Percentiles rank a stretch among this genome's conserved stretches.
Evolutionary conservation across 1,140 invertebrate species (phyloP).

Genomic region (Papilio aristodemus): DNA sequence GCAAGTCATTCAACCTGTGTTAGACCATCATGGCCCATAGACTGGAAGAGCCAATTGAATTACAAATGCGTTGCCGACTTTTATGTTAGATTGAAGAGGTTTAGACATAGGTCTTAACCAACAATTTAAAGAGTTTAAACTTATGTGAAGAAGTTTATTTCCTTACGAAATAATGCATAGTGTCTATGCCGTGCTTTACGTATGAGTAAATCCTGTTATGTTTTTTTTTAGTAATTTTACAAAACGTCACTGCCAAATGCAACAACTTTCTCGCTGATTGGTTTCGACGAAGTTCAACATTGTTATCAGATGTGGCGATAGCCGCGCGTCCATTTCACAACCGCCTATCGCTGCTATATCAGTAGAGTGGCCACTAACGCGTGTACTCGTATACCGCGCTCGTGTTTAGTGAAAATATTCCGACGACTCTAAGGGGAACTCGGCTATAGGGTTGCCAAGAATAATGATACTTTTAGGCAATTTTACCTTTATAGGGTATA

Average conservation of each 20-base stretch:
- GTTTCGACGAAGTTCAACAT: slow-evolving; percentile 14
- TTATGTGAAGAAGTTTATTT: too few relatives aligned
- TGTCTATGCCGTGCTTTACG: background rate
- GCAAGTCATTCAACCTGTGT: too few relatives aligned
- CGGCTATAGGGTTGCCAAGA: slow-evolving; percentile 6
- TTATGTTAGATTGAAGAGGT: too few relatives aligned
- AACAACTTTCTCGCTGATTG: slow-evolving; percentile 5
- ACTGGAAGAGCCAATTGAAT: too few relatives aligned
- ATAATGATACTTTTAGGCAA: background rate
- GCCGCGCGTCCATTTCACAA: slow-evolving; percentile 4
- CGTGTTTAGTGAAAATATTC: slow-evolving; percentile 26
- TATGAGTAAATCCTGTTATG: background rate
- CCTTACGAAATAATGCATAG: too few relatives aligned
- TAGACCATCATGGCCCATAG: too few relatives aligned
- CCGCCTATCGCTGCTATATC: background rate
- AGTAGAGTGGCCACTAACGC: too few relatives aligned
- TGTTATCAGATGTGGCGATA: slow-evolving; percentile 28
- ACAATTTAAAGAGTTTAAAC: too few relatives aligned
- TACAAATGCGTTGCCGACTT: too few relatives aligned
- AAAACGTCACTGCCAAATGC: slow-evolving; percentile 3
- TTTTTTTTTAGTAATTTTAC: background rate
- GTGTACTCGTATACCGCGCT: background rate
- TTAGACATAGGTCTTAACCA: too few relatives aligned
- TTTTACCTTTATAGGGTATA: background rate
- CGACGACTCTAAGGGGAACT: slow-evolving; percentile 21